Percentiles rank a stretch among this genome's conserved stretches.
phyloP scores from a whole-genome alignment of 2,113 vertebrate species.

The Plotosus lineatus region DNA sequence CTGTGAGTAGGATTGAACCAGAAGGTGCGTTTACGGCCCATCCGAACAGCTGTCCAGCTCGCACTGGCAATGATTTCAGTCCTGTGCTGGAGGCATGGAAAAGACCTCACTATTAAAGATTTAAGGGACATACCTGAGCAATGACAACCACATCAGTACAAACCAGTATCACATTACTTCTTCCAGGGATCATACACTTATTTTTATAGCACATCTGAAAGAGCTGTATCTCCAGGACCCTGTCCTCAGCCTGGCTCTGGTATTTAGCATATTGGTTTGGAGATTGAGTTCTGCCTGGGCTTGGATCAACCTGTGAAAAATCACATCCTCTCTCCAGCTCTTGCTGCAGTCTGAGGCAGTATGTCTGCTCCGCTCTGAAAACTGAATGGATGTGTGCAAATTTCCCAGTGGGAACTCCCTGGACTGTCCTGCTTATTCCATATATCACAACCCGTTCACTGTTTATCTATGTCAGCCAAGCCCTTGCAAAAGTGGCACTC shows the following conservation, averaged over 20 bases:
- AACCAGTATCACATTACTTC: background rate
- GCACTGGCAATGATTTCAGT: background rate
- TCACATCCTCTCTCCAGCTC: conserved; percentile 64
- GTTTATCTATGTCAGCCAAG: conserved; percentile 64
- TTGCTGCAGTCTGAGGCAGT: conserved; percentile 60
- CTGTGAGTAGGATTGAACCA: background rate
- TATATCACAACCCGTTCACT: conserved; percentile 65
- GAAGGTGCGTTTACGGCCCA: conserved; percentile 9
- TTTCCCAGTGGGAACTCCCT: conserved; percentile 52
- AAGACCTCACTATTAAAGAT: background rate
- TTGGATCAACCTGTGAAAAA: conserved; percentile 72
- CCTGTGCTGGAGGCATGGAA: background rate
- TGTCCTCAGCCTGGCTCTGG: conserved; percentile 61
- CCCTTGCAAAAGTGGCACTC: conserved; percentile 48
- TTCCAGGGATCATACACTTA: background rate
- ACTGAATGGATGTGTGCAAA: conserved; percentile 57
- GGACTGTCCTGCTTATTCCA: conserved; percentile 53
- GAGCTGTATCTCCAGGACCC: conserved; percentile 47
- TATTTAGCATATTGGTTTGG: conserved; percentile 66
- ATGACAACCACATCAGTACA: background rate
- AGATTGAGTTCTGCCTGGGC: conserved; percentile 52
- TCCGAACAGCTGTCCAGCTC: background rate
- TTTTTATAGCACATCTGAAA: conserved; percentile 48
- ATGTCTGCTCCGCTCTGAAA: conserved; percentile 61
- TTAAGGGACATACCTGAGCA: background rate